Percentiles rank a stretch among this genome's conserved stretches.
Conservation (phyloP, 2,797 vertebrate genomes). For the Enteromius radiatus region DNA sequence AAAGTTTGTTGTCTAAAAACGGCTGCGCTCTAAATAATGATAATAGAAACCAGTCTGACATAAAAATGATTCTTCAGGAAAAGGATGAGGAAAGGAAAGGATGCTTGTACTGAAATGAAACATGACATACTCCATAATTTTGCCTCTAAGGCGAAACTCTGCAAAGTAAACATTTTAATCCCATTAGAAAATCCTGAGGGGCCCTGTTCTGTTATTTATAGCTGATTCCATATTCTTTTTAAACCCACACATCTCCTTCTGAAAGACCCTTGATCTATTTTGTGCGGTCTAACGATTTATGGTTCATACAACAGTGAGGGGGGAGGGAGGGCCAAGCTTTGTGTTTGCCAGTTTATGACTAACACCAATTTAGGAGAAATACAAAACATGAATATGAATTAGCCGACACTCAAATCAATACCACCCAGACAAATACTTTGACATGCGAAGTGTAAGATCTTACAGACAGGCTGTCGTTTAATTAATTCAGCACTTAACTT, state of each 20-base stretch:
- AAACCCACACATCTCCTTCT: slow-evolving; percentile 55
- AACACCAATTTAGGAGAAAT: slow-evolving; percentile 52
- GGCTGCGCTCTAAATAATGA: slow-evolving; percentile 5
- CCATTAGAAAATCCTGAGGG: slow-evolving; percentile 69
- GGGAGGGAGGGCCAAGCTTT: slow-evolving; percentile 58
- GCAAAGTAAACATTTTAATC: slow-evolving; percentile 76
- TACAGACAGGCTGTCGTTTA: background rate
- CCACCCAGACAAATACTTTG: slow-evolving; percentile 13
- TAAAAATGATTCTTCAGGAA: background rate
- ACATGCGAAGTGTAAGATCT: background rate
- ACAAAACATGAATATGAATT: slow-evolving; percentile 44
- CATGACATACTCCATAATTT: slow-evolving; percentile 47
- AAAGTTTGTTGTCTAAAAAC: background rate
- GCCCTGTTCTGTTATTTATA: slow-evolving; percentile 70
- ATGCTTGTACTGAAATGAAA: slow-evolving; percentile 42
- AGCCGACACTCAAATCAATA: slow-evolving; percentile 12
- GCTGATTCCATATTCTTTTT: slow-evolving; percentile 60
- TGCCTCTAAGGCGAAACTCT: slow-evolving; percentile 55
- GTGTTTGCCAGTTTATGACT: slow-evolving; percentile 65
- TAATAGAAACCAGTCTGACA: background rate
- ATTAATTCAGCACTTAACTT: slow-evolving; percentile 13
- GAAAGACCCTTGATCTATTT: slow-evolving; percentile 64
- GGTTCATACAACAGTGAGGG: slow-evolving; percentile 63
- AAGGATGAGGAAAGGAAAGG: slow-evolving; percentile 30
- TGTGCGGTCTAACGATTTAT: slow-evolving; percentile 71